These are phyloP conservation scores for Drosophila teissieri DNA, from an alignment of 1,140 invertebrate genomes.

Conservation along the genomic window DNA sequence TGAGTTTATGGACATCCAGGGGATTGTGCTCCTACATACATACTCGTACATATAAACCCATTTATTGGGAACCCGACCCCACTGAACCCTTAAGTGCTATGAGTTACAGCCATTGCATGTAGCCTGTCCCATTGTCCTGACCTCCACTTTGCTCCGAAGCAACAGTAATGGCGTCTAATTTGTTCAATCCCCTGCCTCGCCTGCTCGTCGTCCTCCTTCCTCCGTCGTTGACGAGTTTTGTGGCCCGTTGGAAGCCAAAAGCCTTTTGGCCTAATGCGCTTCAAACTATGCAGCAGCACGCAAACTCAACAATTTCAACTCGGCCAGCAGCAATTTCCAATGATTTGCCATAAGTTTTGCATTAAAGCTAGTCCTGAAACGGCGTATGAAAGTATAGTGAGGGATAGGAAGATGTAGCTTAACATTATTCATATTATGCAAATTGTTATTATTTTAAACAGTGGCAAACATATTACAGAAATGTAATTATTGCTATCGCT, in stretches of 20 bases:
- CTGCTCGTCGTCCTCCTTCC: neutral
- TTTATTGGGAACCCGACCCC: conserved; percentile 6
- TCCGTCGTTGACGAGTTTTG: neutral
- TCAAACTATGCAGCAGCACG: conserved; percentile 68
- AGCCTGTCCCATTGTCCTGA: conserved; percentile 28
- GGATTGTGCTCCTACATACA: conserved; percentile 13
- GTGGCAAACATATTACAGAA: no score
- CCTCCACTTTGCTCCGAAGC: conserved; percentile 27
- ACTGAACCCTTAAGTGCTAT: conserved; percentile 48
- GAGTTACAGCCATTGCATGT: conserved; percentile 44
- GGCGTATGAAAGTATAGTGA: neutral
- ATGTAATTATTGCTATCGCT: no score
- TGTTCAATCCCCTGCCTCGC: neutral
- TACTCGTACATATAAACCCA: neutral
- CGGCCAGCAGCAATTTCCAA: conserved; percentile 36
- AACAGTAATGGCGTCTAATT: conserved; percentile 45
- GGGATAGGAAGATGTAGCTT: no score
- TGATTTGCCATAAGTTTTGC: conserved; percentile 41
- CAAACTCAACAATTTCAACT: conserved; percentile 50
- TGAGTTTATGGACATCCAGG: conserved; percentile 70
- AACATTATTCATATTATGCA: no score
- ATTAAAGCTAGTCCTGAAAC: conserved; percentile 15
- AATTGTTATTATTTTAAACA: no score
- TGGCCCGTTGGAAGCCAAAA: conserved; percentile 11
- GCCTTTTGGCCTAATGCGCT: conserved; percentile 48